These are phyloP conservation scores for Cyprinodon brontotheroides DNA, from an alignment of 2,113 vertebrate species.

Conservation along the genomic window DNA sequence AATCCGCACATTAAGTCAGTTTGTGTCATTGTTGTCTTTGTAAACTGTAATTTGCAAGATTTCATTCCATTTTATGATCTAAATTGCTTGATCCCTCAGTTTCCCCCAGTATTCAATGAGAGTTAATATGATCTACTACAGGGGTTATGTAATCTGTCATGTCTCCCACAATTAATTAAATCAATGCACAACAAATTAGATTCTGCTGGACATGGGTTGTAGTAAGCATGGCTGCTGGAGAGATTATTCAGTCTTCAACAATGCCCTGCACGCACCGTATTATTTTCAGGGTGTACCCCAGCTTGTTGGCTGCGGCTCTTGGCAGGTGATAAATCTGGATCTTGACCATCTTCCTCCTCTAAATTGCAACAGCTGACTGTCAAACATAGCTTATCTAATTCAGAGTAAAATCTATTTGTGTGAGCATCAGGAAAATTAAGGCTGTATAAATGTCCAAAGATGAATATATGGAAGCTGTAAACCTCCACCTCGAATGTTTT, in stretches of 20 bases:
- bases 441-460: slow-evolving; percentile 47
- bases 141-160: slow-evolving; percentile 60
- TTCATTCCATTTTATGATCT: slow-evolving; percentile 17
- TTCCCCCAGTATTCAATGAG: slow-evolving; percentile 16
- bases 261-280: slow-evolving; percentile 21
- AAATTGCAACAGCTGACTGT: slow-evolving; percentile 66
- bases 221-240: slow-evolving; percentile 50
- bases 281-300: slow-evolving; percentile 24
- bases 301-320: not conserved
- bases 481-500: slow-evolving; percentile 28
- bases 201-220: slow-evolving; percentile 28
- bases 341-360: slow-evolving; percentile 14
- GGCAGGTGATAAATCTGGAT: slow-evolving; percentile 29
- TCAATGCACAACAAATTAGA: slow-evolving; percentile 33
- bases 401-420: slow-evolving; percentile 47
- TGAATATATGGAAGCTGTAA: slow-evolving; percentile 51
- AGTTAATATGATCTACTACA: slow-evolving; percentile 37
- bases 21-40: slow-evolving; percentile 5
- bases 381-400: slow-evolving; percentile 63
- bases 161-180: slow-evolving; percentile 33
- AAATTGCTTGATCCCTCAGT: slow-evolving; percentile 27
- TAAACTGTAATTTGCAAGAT: slow-evolving; percentile 6
- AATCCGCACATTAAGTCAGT: slow-evolving; percentile 7
- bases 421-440: slow-evolving; percentile 16
- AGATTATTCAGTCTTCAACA: slow-evolving; percentile 23